Conservation (phyloP, 1,140 invertebrate species). For the Neuroterus valhalla region DNA sequence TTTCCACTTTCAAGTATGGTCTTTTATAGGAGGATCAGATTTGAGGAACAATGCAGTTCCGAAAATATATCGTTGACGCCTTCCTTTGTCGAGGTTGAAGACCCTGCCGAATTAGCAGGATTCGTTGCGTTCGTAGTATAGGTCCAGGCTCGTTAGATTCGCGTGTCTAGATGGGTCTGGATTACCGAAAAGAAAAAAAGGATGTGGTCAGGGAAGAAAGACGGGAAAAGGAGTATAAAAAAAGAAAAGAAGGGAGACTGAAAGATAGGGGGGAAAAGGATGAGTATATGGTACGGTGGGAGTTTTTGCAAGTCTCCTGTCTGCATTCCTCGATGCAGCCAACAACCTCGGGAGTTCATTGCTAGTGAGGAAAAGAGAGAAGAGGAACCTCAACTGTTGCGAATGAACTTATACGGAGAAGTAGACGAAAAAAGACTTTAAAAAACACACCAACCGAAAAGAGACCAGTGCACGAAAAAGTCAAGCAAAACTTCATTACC, state of each 20-base stretch:
- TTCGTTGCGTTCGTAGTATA: not conserved
- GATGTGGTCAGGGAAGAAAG: constrained; percentile 13
- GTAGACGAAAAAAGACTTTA: not conserved
- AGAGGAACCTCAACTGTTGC: constrained; percentile 28
- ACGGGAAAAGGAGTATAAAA: not conserved
- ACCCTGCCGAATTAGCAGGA: not conserved
- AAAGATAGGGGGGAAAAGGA: constrained; percentile 36
- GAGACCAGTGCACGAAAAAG: not conserved
- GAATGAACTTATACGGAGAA: constrained; percentile 18
- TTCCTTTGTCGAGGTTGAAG: not conserved
- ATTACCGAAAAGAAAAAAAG: constrained; percentile 2
- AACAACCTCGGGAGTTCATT: constrained; percentile 60
- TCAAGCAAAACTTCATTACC: not conserved
- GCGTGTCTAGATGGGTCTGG: not conserved
- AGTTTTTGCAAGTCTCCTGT: constrained; percentile 60
- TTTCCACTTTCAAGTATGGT: no score
- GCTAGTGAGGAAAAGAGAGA: constrained; percentile 37
- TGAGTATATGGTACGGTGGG: constrained; percentile 48
- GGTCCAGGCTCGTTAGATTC: not conserved
- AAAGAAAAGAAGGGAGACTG: not conserved
- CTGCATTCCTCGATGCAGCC: constrained; percentile 63
- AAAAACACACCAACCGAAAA: not conserved
- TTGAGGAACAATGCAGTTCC: no score
- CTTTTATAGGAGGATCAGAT: no score
- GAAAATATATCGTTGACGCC: not conserved